A percentile compares a stretch with the other conserved stretches of the same genome.
phyloP scores from a whole-genome alignment of 2,113 vertebrate genomes.

The Crotophaga sulcirostris region DNA sequence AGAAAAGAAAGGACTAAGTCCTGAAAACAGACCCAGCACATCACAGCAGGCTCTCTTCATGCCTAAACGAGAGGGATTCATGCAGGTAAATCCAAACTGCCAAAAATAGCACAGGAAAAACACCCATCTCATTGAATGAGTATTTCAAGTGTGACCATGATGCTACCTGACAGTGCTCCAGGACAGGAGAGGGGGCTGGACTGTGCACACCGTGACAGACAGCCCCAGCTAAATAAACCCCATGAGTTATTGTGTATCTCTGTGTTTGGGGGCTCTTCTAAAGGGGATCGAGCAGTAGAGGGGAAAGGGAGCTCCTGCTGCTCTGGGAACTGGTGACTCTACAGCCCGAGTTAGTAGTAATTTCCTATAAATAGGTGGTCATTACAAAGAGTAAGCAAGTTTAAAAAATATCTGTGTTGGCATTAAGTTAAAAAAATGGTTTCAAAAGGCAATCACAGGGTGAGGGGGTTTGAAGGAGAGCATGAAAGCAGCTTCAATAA shows the following conservation, averaged over 20 bases:
- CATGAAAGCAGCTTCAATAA: background rate
- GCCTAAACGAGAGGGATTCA: too few relatives aligned
- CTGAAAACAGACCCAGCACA: background rate
- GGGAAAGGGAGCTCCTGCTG: background rate
- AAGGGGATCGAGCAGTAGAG: background rate
- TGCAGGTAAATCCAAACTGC: too few relatives aligned
- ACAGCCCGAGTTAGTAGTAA: fast-evolving
- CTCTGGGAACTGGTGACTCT: background rate
- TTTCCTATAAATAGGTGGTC: fast-evolving
- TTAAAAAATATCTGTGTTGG: background rate
- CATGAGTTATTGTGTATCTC: background rate
- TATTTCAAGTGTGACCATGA: fast-evolving
- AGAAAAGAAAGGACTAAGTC: background rate
- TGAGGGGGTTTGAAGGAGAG: background rate
- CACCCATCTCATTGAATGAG: fast-evolving
- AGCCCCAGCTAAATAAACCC: background rate
- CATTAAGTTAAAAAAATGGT: background rate
- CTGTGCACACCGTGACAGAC: background rate
- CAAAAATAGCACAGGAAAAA: background rate
- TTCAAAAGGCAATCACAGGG: background rate
- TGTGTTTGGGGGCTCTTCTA: background rate
- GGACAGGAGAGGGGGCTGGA: background rate
- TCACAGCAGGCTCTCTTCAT: background rate
- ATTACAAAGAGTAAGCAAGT: background rate
- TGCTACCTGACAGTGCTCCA: fast-evolving